Base-by-base conservation (phyloP, 2,113 vertebrate genomes). In the Struthio camelus region DNA sequence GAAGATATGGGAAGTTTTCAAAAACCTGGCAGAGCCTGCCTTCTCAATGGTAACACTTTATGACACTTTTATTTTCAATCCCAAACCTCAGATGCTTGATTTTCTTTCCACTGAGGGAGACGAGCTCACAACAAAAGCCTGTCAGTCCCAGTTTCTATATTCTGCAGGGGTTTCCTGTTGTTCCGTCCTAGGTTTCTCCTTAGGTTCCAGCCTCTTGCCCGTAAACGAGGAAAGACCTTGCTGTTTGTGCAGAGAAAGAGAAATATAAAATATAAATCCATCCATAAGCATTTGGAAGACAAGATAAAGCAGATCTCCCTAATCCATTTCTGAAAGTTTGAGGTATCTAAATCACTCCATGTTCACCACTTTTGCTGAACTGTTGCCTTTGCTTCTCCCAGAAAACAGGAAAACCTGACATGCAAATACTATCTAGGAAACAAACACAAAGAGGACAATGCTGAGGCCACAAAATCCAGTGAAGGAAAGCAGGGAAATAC, bases 1-100 rank as follows among this genome's bases (percentile, higher is more conserved):
- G 92, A 97, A 98, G 97, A 97, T 93, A 90, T 92, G 95, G 93
- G 97, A 97, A 92, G 94, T 97, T 98, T 96, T 96, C 91, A 96
- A 97, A 98, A 97, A 95, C 78, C 94, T 96, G 94, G 85, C 85
- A 9, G 80, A 95, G 95, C 89, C 94, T 97, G 97, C 87, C 91
- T 97, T 95, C 94, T 98, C 97, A 95, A 89, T 5, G 27, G 91
- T 96, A 97, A 98, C 96, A 97, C 83, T 97, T 96, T 71, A 70
- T 97, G 96, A 97, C 96, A 98, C 91, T 97, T 98, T 97, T 96
- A 96, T 97, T 97, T 97, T 97, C 80, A 69, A 54, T 91, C 93
- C 86, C 88, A 97, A 95, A 85, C 78, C 88, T 98, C 95, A 95
- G 95, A 95, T 92, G 93, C 84, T 97, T 93, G 75, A 40, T 93